Evolutionary conservation across 2,797 vertebrate genomes (phyloP).

Genomic region (Melanogrammus aeglefinus): DNA sequence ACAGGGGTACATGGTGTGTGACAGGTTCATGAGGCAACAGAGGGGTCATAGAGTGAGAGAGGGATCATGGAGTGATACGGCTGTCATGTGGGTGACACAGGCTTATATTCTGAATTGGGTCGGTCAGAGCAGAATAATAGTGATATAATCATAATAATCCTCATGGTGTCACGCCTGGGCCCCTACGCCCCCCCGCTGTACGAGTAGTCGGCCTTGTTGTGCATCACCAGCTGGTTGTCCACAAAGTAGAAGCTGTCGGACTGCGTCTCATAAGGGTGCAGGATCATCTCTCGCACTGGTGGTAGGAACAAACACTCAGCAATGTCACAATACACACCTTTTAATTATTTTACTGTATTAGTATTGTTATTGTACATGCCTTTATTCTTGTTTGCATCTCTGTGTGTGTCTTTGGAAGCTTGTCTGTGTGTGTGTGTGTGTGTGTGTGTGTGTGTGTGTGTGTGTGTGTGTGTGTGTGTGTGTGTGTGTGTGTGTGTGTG

Average conservation of each 20-base stretch:
- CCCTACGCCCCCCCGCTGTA: conserved; percentile 88
- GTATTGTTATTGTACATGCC: not conserved
- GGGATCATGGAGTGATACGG: no score
- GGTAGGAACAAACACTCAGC: conserved; percentile 15
- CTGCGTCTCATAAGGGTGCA: conserved; percentile 93
- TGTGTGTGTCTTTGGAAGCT: not conserved
- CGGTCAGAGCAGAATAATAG: not conserved
- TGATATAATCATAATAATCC: conserved; percentile 1
- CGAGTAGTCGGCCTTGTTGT: conserved; percentile 99
- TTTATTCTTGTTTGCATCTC: not conserved
- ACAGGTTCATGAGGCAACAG: no score
- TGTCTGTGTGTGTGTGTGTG: not conserved
- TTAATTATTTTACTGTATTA: not conserved
- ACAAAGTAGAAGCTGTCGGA: conserved; percentile 99
- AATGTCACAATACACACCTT: conserved; percentile 11
- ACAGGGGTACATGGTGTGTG: no score
- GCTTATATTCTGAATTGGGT: not conserved
- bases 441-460: not conserved
- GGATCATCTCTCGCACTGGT: conserved; percentile 94
- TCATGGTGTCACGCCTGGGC: conserved; percentile 4
- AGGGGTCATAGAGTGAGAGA: no score
- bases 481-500: not conserved
- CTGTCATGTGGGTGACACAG: not conserved
- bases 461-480: not conserved
- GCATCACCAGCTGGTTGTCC: conserved; percentile 99